Evolutionary conservation across 2,888 invertebrate genomes (phyloP).

Genomic region (Dryobota labecula): DNA sequence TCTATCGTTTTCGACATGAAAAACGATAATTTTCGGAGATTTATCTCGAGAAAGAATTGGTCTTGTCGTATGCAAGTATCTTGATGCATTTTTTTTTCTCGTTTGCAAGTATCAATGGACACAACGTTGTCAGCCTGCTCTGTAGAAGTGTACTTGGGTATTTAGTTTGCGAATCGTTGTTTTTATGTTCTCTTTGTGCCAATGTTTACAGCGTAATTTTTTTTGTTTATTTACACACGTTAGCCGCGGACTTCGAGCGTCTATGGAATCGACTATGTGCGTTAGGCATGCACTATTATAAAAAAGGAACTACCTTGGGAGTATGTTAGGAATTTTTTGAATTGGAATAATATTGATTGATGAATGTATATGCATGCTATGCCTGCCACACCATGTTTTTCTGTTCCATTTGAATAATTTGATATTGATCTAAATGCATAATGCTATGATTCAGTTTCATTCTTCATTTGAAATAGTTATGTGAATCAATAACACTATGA

Average conservation of each 20-base stretch:
- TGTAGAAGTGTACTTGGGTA: constrained; percentile 64
- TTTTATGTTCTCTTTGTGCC: constrained; percentile 83
- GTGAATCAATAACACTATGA: constrained; percentile 33
- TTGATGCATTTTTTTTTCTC: constrained; percentile 70
- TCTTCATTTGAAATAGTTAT: constrained; percentile 14
- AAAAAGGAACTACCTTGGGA: constrained; percentile 29
- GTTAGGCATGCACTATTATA: constrained; percentile 46
- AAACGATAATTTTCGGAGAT: constrained; percentile 45
- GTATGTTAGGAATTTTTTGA: constrained; percentile 33
- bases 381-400: constrained; percentile 13
- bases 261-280: constrained; percentile 63
- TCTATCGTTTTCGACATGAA: constrained; percentile 62
- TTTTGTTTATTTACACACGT: constrained; percentile 88
- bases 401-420: constrained; percentile 23
- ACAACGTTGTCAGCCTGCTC: constrained; percentile 64
- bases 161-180: constrained; percentile 79
- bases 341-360: constrained; percentile 29
- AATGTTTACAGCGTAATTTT: constrained; percentile 83
- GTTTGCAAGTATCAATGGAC: constrained; percentile 63
- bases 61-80: constrained; percentile 61
- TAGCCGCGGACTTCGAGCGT: constrained; percentile 75
- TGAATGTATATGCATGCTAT: constrained; percentile 15
- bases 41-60: constrained; percentile 57
- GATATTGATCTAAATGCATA: constrained; percentile 37
- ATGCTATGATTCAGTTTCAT: constrained; percentile 47